phyloP scores from a whole-genome alignment of 2,113 vertebrate species.

The Lethenteron reissneri region DNA sequence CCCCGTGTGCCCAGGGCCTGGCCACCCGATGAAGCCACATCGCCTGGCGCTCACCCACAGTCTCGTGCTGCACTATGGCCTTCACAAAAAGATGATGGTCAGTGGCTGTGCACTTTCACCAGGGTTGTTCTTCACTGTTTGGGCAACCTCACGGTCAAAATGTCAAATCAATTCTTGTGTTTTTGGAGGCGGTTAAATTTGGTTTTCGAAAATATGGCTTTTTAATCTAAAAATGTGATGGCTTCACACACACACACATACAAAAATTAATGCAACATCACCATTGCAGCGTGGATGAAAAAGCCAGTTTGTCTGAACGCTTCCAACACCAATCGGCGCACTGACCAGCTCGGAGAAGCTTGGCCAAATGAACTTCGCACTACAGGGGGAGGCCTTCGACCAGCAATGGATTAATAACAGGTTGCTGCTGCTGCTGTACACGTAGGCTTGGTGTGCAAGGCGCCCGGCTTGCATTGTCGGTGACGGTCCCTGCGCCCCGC shows the following conservation, averaged over 20 bases:
- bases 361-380: neutral
- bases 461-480: neutral
- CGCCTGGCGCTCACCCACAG: slow-evolving; percentile 88
- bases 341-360: no score
- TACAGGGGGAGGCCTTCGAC: neutral
- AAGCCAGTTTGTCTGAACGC: no score
- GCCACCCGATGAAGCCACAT: slow-evolving; percentile 95
- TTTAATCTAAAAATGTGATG: no score
- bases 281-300: no score
- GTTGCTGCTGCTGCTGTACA: neutral
- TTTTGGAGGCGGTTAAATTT: no score
- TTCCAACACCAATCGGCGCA: no score
- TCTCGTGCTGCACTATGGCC: slow-evolving; percentile 80
- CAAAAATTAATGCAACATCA: no score
- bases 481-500: no score
- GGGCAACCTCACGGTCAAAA: fast-evolving
- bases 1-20: slow-evolving; percentile 34
- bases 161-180: no score
- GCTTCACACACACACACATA: no score
- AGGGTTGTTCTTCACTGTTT: neutral
- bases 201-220: no score
- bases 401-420: neutral
- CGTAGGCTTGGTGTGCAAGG: neutral
- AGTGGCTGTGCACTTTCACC: slow-evolving; percentile 13
- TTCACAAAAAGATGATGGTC: slow-evolving; percentile 99